Conservation (phyloP, 2,113 vertebrate species). For the Phylloscopus whistleri region DNA sequence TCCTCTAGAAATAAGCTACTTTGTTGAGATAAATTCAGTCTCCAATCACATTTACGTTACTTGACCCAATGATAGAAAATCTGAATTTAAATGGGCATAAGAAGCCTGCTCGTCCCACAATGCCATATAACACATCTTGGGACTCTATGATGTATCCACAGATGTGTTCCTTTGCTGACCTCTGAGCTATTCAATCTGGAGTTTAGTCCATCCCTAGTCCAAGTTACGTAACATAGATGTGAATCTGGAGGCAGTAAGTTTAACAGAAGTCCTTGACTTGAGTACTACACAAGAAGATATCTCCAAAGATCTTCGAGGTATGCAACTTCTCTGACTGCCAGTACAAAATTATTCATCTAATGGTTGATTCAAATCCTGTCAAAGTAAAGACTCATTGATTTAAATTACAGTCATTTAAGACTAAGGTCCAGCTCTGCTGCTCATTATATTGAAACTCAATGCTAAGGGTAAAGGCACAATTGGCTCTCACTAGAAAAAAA, state of each 20-base stretch:
- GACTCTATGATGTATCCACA: neutral
- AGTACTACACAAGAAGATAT: neutral
- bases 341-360: neutral
- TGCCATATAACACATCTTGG: neutral
- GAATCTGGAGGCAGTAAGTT: neutral
- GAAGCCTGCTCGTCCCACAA: neutral
- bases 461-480: neutral
- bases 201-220: neutral
- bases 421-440: neutral
- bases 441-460: neutral
- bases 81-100: neutral
- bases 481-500: neutral
- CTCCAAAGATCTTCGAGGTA: neutral
- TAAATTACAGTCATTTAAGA: neutral
- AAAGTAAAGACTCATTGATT: neutral
- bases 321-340: neutral
- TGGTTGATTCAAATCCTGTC: neutral
- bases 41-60: neutral
- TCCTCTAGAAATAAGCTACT: neutral
- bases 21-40: neutral
- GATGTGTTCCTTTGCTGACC: neutral
- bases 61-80: neutral
- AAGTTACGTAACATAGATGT: rapidly evolving
- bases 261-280: neutral
- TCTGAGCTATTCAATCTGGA: neutral